These are phyloP conservation scores for Upupa epops DNA, from an alignment of 2,113 vertebrate species.

Conservation along the genomic window DNA sequence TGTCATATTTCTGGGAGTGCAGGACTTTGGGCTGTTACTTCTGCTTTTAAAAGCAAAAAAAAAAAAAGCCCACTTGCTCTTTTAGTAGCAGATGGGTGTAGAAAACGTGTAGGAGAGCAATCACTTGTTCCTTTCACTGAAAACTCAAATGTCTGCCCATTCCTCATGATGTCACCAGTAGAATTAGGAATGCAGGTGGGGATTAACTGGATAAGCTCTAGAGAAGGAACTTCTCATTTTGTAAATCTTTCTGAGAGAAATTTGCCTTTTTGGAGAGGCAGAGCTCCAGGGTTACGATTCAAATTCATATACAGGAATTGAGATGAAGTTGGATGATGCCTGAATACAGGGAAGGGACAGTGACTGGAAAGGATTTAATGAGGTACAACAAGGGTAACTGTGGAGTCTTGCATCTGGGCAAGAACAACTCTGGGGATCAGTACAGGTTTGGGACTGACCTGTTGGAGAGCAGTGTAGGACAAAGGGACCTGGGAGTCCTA, in stretches of 20 bases:
- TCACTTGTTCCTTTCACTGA: neutral
- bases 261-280: neutral
- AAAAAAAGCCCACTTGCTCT: neutral
- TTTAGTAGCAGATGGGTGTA: neutral
- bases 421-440: no score
- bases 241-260: conserved; percentile 39
- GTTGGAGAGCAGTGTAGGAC: no score
- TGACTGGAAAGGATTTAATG: neutral
- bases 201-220: conserved; percentile 1
- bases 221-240: conserved; percentile 40
- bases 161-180: conserved; percentile 7
- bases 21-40: neutral
- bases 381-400: no score
- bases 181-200: conserved; percentile 23
- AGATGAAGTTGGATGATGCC: neutral
- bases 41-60: neutral
- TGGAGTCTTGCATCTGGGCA: no score
- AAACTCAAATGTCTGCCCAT: neutral
- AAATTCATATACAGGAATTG: neutral
- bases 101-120: neutral
- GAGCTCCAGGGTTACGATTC: neutral
- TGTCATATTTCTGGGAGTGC: neutral
- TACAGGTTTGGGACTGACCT: no score
- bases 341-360: neutral
- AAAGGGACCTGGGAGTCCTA: no score